These are phyloP conservation scores for Dione vanillae DNA, from an alignment of 2,888 invertebrate species.

Conservation along the genomic window DNA sequence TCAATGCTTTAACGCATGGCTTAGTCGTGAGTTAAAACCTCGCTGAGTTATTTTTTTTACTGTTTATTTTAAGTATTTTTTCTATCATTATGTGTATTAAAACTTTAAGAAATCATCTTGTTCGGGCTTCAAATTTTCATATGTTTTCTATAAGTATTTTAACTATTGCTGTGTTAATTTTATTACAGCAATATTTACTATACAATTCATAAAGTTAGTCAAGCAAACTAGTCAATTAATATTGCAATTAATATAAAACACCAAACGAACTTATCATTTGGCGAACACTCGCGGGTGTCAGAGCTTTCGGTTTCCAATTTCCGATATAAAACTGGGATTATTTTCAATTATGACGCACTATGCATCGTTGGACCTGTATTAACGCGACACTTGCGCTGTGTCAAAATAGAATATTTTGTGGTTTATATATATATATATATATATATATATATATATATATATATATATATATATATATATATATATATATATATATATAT, in stretches of 20 bases:
- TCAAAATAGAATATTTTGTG: slow-evolving; percentile 23
- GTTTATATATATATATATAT: neutral
- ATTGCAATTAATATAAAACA: slow-evolving; percentile 39
- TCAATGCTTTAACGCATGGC: too few species aligned
- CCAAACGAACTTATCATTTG: slow-evolving; percentile 45
- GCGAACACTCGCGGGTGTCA: slow-evolving; percentile 41
- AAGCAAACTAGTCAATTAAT: slow-evolving; percentile 12
- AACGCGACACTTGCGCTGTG: slow-evolving; percentile 20
- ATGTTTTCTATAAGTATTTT: too few species aligned
- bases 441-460: neutral
- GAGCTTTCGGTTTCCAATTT: slow-evolving; percentile 49
- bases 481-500: too few species aligned
- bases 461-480: too few species aligned
- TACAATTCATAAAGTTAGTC: neutral
- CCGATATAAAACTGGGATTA: slow-evolving; percentile 51
- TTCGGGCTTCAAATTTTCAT: too few species aligned
- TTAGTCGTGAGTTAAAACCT: too few species aligned
- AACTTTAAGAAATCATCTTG: too few species aligned
- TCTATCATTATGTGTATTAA: too few species aligned
- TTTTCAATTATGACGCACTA: slow-evolving; percentile 52
- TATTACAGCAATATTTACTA: neutral
- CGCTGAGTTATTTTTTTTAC: too few species aligned
- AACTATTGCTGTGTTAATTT: neutral
- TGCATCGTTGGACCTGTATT: slow-evolving; percentile 40
- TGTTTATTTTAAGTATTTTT: too few species aligned